Evolutionary conservation across 1,140 invertebrate species (phyloP).

Genomic region (Pseudomyrmex flavicornis): DNA sequence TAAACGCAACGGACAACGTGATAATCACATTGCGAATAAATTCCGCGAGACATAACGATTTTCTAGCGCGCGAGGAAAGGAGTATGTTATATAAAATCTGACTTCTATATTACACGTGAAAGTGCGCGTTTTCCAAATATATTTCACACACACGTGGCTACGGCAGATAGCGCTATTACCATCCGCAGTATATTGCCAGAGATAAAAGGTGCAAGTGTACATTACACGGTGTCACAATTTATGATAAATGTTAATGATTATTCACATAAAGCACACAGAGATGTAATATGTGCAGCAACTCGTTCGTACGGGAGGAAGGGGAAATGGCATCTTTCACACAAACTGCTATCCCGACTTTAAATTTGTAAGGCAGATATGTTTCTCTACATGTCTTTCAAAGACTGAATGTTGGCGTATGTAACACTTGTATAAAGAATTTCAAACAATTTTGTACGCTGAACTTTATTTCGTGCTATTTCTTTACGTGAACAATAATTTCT

Average conservation of each 20-base stretch:
- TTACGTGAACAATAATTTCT: too few relatives aligned
- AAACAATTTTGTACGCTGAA: too few relatives aligned
- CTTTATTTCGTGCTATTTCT: too few relatives aligned
- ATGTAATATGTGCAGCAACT: neutral
- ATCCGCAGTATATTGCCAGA: constrained; percentile 4
- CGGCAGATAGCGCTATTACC: constrained; percentile 20
- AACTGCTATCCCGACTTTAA: constrained; percentile 5
- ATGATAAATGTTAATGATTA: constrained; percentile 32
- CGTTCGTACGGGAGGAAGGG: neutral
- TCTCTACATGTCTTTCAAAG: neutral
- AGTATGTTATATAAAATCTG: constrained; percentile 15
- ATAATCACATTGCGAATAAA: constrained; percentile 9
- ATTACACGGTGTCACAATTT: neutral
- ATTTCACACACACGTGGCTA: neutral
- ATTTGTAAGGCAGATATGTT: neutral
- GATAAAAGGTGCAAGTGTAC: constrained; percentile 29
- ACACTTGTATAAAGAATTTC: too few relatives aligned
- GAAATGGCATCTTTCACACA: neutral
- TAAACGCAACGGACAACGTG: neutral
- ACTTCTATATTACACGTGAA: constrained; percentile 32
- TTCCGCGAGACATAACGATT: neutral
- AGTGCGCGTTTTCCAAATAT: neutral
- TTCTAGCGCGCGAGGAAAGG: neutral
- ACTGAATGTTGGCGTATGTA: too few relatives aligned
- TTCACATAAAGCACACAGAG: constrained; percentile 2